Conservation (phyloP, 2,113 vertebrate species). For the Nothoprocta pentlandii region DNA sequence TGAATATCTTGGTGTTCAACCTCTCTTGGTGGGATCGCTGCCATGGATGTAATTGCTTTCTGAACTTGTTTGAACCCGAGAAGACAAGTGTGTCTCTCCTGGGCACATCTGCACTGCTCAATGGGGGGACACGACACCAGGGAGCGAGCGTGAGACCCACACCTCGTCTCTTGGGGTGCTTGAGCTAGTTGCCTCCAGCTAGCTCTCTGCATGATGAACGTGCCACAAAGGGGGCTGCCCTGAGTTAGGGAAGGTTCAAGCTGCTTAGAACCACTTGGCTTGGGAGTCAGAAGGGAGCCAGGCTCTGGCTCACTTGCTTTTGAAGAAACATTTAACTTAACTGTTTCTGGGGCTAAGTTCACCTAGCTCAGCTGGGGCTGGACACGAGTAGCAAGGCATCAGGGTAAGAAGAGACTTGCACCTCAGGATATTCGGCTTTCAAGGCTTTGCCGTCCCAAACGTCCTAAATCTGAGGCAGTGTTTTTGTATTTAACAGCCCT, state of each 20-base stretch:
- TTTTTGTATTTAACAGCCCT: constrained; percentile 58
- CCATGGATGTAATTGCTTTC: neutral
- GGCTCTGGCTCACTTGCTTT: neutral
- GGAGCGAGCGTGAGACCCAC: neutral
- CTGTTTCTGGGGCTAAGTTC: neutral
- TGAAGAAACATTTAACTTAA: neutral
- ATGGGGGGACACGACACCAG: neutral
- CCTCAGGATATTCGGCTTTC: neutral
- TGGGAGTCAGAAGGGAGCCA: accelerated
- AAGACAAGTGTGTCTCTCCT: neutral
- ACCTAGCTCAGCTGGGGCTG: neutral
- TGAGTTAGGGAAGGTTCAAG: neutral
- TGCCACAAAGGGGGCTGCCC: neutral
- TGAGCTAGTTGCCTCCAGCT: neutral
- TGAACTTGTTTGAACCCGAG: neutral
- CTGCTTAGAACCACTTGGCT: neutral
- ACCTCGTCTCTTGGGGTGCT: neutral
- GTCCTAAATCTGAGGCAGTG: constrained; percentile 35
- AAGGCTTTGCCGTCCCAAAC: constrained; percentile 36
- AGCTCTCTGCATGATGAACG: accelerated
- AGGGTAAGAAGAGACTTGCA: neutral
- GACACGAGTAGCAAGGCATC: accelerated
- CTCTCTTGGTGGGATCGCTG: constrained; percentile 1
- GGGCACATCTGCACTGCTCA: neutral
- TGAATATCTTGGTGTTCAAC: neutral